A percentile compares a stretch with the other conserved stretches of the same genome.
Evolutionary conservation across 1,140 invertebrate species (phyloP).

Genomic region (Drosophila biarmipes): DNA sequence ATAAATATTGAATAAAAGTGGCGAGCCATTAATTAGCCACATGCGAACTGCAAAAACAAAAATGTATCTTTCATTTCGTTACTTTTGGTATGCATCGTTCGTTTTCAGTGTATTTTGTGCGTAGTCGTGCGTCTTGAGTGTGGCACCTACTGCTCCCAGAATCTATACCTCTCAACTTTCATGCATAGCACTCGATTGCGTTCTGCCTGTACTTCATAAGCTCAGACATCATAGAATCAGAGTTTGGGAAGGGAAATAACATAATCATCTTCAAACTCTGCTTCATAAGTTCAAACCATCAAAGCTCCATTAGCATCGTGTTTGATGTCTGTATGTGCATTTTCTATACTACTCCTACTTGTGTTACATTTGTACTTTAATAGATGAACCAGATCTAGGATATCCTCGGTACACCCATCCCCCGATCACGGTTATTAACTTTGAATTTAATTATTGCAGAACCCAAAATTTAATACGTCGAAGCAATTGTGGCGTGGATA

Average conservation of each 20-base stretch:
- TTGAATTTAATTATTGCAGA: slow-evolving; percentile 63
- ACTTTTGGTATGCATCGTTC: slow-evolving; percentile 46
- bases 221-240: slow-evolving; percentile 23
- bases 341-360: slow-evolving; percentile 10
- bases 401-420: not conserved
- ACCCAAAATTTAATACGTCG: slow-evolving; percentile 81
- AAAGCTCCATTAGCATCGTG: slow-evolving; percentile 46
- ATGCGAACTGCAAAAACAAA: slow-evolving; percentile 17
- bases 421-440: slow-evolving; percentile 24
- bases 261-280: slow-evolving; percentile 24
- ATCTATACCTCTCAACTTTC: slow-evolving; percentile 42
- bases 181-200: slow-evolving; percentile 44
- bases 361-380: slow-evolving; percentile 26
- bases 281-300: slow-evolving; percentile 12
- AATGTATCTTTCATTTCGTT: slow-evolving; percentile 45
- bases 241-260: not conserved
- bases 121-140: slow-evolving; percentile 60
- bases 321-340: slow-evolving; percentile 43
- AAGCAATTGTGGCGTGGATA: slow-evolving; percentile 81
- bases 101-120: slow-evolving; percentile 65
- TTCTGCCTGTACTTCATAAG: slow-evolving; percentile 52
- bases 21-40: slow-evolving; percentile 39
- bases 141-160: slow-evolving; percentile 51
- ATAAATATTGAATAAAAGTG: slow-evolving; percentile 72
- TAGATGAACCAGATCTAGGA: slow-evolving; percentile 14